Evolutionary conservation across 1,140 invertebrate genomes (phyloP), one percentile per base, ranked within the genome.

Genomic region (Colletes latitarsis): DNA sequence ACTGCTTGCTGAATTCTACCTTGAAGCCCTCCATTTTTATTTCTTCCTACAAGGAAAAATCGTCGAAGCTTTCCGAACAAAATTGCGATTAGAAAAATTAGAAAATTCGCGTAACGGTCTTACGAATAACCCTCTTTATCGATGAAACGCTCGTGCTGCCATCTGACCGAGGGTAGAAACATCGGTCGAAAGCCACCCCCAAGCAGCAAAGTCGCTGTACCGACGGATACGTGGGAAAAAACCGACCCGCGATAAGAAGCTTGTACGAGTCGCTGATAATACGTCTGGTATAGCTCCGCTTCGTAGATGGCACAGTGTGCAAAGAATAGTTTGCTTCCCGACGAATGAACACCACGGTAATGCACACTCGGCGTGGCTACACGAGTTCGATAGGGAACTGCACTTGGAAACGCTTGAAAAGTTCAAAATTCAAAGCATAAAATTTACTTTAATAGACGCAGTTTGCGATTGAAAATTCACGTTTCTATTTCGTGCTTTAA

Each of bases 101-200:
- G 6, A 21, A 19, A 14, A 14, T 49, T 8, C 43, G 17, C 41
- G 14, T 3, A 15, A 15, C 69, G n/a, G 14, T 66, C 3, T 15
- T 17, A 0, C 30, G 3, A 60, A n/a, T 30, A 43, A 6, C 4
- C 53, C 57, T 30, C 10, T 17, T 84, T 84, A 82, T 69, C 82
- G 52, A 6, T 64, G 3, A 46, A 67, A 49, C 67, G 60, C 12
- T 8, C 1, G 21, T 78, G 62, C 69, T 60, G 84, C 84, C 84
- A 85, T 10, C 84, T 85, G 41, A 46, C 74, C 66, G 79, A 63
- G 83, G 84, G 84, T 85, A 39, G 64, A 49, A 77, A 52, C 39
- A 73, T 43, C 57, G n/a, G 8, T 4, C 1, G 21, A 10, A 17
- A 77, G 39, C n/a, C 6, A 60, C 49, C 79, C 82, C 62, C 60